Conservation (phyloP, 2,888 invertebrate genomes). For the Glyphotaelius pellucidus region DNA sequence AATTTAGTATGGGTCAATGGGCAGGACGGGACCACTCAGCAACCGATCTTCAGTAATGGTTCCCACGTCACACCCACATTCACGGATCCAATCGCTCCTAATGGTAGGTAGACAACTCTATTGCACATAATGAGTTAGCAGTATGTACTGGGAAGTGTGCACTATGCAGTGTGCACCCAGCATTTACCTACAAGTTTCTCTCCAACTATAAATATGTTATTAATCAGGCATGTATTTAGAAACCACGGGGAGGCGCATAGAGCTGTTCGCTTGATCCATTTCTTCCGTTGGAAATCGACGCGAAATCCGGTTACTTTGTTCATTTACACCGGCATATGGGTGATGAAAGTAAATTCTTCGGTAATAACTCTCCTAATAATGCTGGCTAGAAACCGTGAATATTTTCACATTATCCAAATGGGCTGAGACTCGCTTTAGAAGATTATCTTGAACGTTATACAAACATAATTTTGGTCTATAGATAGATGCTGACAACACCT, state of each 20-base stretch:
- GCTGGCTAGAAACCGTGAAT: neutral
- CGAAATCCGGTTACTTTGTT: slow-evolving; percentile 24
- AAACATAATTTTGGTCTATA: neutral
- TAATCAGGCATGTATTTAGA: neutral
- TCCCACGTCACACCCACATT: slow-evolving; percentile 37
- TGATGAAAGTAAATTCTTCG: slow-evolving; percentile 8
- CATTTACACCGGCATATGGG: neutral
- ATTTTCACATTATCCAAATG: slow-evolving; percentile 12
- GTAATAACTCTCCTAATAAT: neutral
- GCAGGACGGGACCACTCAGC: neutral
- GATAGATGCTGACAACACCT: too few species aligned
- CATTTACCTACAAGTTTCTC: neutral
- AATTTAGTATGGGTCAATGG: slow-evolving; percentile 18
- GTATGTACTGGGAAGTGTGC: neutral
- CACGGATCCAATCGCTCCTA: neutral
- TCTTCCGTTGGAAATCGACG: slow-evolving; percentile 12
- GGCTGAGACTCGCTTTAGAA: neutral
- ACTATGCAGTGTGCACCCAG: neutral
- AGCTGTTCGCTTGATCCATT: neutral
- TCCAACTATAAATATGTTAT: neutral
- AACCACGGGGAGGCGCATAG: neutral
- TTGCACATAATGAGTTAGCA: neutral
- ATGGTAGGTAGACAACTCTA: neutral
- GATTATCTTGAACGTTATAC: neutral
- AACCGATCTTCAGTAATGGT: slow-evolving; percentile 8